Evolutionary conservation across 2,113 vertebrate species (phyloP).

Genomic region (Cryptotis parvus): DNA sequence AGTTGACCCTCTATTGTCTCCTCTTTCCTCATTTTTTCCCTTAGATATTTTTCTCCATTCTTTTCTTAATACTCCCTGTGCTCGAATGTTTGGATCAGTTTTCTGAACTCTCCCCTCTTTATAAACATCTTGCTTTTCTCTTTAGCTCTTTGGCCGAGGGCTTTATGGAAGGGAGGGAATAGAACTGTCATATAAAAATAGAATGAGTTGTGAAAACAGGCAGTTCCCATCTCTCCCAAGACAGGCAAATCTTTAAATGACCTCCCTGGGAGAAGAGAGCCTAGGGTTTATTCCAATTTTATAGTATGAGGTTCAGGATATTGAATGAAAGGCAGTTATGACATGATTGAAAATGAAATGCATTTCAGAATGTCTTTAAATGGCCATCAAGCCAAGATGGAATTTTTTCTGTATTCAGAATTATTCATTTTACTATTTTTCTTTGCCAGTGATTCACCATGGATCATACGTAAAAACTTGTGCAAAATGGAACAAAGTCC

Average conservation of each 20-base stretch:
- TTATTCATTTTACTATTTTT: slow-evolving; percentile 4
- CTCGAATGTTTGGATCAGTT: background rate
- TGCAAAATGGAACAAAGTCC: background rate
- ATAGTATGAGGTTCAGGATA: slow-evolving; percentile 56
- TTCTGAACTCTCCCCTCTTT: background rate
- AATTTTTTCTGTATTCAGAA: background rate
- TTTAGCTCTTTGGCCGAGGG: slow-evolving; percentile 54
- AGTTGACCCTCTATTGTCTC: background rate
- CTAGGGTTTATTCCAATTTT: slow-evolving; percentile 54
- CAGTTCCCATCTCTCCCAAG: slow-evolving; percentile 29
- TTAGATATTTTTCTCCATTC: background rate
- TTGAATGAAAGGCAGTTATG: slow-evolving; percentile 48
- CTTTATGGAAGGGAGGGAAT: slow-evolving; percentile 59
- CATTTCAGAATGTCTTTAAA: slow-evolving; percentile 42
- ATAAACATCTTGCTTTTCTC: slow-evolving; percentile 53
- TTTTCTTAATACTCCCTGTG: background rate
- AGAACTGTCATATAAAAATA: slow-evolving; percentile 65
- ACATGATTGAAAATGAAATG: slow-evolving; percentile 57
- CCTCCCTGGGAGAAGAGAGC: slow-evolving; percentile 47
- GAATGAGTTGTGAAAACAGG: slow-evolving; percentile 50
- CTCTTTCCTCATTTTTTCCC: no score
- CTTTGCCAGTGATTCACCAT: background rate
- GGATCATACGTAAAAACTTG: background rate
- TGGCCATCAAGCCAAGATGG: slow-evolving; percentile 9
- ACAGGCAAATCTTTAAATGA: slow-evolving; percentile 30